Evolutionary conservation across 2,113 vertebrate species (phyloP), one percentile per base, ranked within the genome.

Genomic region (Neotoma lepida): DNA sequence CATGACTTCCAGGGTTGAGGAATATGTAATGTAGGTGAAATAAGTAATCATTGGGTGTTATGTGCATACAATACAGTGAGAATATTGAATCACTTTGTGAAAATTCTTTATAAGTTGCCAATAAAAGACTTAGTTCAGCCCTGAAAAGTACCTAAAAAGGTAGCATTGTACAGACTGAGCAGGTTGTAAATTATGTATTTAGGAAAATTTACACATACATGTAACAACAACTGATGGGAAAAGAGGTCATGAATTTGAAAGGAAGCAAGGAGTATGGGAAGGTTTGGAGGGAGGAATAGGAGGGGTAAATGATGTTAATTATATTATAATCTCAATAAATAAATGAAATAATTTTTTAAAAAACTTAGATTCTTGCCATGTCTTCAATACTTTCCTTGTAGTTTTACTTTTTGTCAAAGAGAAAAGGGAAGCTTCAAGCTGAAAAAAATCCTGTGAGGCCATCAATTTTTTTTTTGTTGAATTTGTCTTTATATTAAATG

Each of bases 351-450:
- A 13, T n/a, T 22, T 46, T 86, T 46, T 33, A 63, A 87, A 30
- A 63, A 30, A 88, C 39, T 86, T 41, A 86, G 0, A 39, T 91
- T 92, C 12, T 78, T 94, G 30, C 26, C 71, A 20, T 78, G 7
- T 51, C 22, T 88, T 91, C 90, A 39, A 63, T 63, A 3, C 58
- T 89, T 82, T 22, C 71, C 63, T 95, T 26, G 0, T 78, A 54
- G 39, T 91, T 91, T 81, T 71, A 78, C 28, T 89, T 90, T 73
- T 89, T 85, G 77, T 51, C 49, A 80, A 82, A 89, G 58, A 63
- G 41, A 92, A 92, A 81, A 66, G 49, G 14, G 9, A 93, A 86
- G 17, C 35, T 87, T 94, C 13, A 76, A 39, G 4, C 30, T 92
- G 28, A 86, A 63, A 30, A 94, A 30, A 94, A 2, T 39, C 46